phyloP scores from a whole-genome alignment of 2,113 vertebrate genomes.

The Plectropomus leopardus region DNA sequence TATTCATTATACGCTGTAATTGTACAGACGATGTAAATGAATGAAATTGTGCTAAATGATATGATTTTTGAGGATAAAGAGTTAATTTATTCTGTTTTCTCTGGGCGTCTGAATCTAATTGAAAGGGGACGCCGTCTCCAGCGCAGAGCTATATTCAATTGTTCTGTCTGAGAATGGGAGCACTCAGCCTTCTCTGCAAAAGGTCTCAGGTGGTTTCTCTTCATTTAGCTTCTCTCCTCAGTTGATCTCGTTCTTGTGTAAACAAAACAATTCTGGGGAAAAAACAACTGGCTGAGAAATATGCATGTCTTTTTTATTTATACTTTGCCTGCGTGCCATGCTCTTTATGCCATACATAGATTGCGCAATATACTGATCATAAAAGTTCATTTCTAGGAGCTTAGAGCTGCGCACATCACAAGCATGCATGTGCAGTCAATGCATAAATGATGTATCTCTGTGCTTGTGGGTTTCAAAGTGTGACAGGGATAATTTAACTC shows the following conservation, averaged over 20 bases:
- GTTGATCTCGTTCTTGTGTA: constrained; percentile 59
- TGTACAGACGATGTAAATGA: constrained; percentile 34
- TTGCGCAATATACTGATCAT: constrained; percentile 26
- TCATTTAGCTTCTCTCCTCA: constrained; percentile 63
- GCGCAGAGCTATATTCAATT: constrained; percentile 65
- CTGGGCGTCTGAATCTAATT: constrained; percentile 66
- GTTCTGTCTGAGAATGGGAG: constrained; percentile 70
- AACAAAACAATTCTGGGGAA: constrained; percentile 63
- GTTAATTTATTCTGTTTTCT: constrained; percentile 67
- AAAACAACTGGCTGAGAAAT: constrained; percentile 45
- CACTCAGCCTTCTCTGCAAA: constrained; percentile 64
- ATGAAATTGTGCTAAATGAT: constrained; percentile 45
- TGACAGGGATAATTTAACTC: constrained; percentile 17
- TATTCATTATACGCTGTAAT: constrained; percentile 51
- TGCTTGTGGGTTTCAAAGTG: constrained; percentile 28
- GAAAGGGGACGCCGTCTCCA: constrained; percentile 55
- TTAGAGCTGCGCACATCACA: background rate
- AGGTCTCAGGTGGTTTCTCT: constrained; percentile 75
- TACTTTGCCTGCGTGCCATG: constrained; percentile 33
- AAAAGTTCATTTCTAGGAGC: constrained; percentile 31
- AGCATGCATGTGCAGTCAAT: constrained; percentile 3
- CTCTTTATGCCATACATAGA: constrained; percentile 21
- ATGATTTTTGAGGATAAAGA: constrained; percentile 58
- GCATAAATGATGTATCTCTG: constrained; percentile 3
- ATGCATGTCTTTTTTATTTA: constrained; percentile 45